Base-by-base conservation (phyloP, 1,140 invertebrate genomes). In the Drepana arcuata region DNA sequence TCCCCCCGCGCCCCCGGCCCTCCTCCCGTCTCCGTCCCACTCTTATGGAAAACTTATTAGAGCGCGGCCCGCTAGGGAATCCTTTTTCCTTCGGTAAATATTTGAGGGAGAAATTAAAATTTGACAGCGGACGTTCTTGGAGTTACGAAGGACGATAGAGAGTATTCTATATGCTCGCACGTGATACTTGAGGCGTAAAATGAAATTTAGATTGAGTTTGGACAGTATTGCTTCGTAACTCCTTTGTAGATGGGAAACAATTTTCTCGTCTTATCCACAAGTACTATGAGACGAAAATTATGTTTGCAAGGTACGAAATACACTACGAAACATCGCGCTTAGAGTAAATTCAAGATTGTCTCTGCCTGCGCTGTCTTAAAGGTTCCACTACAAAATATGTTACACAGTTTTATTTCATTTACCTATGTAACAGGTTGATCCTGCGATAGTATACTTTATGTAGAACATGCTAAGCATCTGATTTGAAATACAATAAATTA, bases 61-160 rank as follows among this genome's bases (percentile, higher is more conserved):
- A 79, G 60, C 68, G 48, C 59, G 71, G 70, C 66, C 77, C 73
- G 68, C 49, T 64, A 60, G 77, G 71, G 73, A 78, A 81, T 81
- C 77, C 77, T 79, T 81, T 81, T 81, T 81, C 73, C 77, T 72
- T 77, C 65, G 72, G 77, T 75, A 81, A 81, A 81, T 81, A 81
- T 81, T 81, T 81, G 77, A 81, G 65, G 59, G 72, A 79, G 77
- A 81, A 81, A 81, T 79, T 81, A 81, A 81, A 81, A 81, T 81
- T 81, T 81, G 77, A 81, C 77, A 78, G 74, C 73, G 73, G 65
- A 71, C 69, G 69, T 59, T 66, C 54, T 51, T 38, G 33, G 49
- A 61, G 53, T 52, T 56, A 63, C 64, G 63, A 63, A 68, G 64
- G 64, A 59, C 63, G 46, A 43, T 47, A 37, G 48, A 64, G 60